phyloP scores from a whole-genome alignment of 1,140 invertebrate genomes.

The Drosophila willistoni region DNA sequence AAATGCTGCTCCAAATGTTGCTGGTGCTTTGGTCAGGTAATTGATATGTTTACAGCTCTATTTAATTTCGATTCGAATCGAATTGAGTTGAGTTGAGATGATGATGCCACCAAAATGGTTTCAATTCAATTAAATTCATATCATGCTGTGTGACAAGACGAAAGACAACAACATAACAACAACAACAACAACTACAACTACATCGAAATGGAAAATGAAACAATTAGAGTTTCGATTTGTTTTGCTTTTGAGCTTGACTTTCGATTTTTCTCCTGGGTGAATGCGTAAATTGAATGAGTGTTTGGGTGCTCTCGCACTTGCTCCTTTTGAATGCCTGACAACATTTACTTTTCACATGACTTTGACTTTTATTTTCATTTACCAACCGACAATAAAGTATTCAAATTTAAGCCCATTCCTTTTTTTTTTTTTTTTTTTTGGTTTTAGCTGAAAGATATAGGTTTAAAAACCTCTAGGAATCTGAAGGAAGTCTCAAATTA shows the following conservation, averaged over 20 bases:
- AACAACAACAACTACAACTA: conserved; percentile 5
- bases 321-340: background rate
- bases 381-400: no score
- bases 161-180: background rate
- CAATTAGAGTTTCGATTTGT: conserved; percentile 69
- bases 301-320: background rate
- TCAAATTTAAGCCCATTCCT: no score
- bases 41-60: conserved; percentile 78
- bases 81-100: background rate
- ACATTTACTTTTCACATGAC: conserved; percentile 9
- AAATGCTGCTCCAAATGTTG: conserved; percentile 6
- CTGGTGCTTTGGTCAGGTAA: conserved; percentile 45
- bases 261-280: conserved; percentile 25
- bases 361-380: background rate
- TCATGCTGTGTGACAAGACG: conserved; percentile 44
- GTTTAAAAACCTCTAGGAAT: no score
- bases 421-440: no score
- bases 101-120: conserved; percentile 18
- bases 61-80: conserved; percentile 37
- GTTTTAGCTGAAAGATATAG: no score
- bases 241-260: conserved; percentile 30
- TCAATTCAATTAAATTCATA: conserved; percentile 68
- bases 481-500: no score
- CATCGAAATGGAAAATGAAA: conserved; percentile 53
- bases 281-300: no score